phyloP scores from a whole-genome alignment of 2,888 invertebrate genomes.

The Drosophila antonietae region DNA sequence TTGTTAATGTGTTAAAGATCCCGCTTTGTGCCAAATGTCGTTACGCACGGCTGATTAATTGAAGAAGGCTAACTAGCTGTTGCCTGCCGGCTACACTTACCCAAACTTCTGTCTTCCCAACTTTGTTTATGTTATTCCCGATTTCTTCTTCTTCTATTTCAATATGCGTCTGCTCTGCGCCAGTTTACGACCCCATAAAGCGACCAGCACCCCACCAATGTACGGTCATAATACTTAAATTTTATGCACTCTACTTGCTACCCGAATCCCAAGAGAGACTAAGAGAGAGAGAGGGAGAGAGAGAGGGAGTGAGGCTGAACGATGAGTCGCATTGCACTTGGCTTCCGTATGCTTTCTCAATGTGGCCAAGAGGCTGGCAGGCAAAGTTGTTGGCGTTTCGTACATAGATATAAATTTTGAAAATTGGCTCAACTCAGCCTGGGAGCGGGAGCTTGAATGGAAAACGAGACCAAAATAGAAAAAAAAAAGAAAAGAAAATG shows the following conservation, averaged over 20 bases:
- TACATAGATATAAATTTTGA: constrained; percentile 74
- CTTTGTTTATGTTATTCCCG: constrained; percentile 17
- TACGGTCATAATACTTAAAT: constrained; percentile 75
- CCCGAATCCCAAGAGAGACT: background rate
- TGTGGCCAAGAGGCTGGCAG: constrained; percentile 47
- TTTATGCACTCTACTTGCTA: constrained; percentile 64
- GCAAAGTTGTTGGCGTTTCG: constrained; percentile 65
- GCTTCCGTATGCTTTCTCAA: constrained; percentile 59
- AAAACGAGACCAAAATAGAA: constrained; percentile 43
- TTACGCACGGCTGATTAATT: constrained; percentile 73
- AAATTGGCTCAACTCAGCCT: constrained; percentile 70
- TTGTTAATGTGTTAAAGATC: constrained; percentile 34
- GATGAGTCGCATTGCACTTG: constrained; percentile 9
- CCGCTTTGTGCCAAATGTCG: constrained; percentile 75
- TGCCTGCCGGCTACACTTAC: constrained; percentile 15
- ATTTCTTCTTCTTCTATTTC: constrained; percentile 15
- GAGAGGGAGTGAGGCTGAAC: no score
- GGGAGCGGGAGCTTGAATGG: constrained; percentile 46
- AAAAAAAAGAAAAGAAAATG: background rate
- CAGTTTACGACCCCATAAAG: constrained; percentile 72
- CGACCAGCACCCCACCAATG: constrained; percentile 43
- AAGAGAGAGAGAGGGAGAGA: no score
- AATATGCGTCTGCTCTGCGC: constrained; percentile 46
- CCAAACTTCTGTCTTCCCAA: background rate
- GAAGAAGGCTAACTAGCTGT: constrained; percentile 48